phyloP scores from a whole-genome alignment of 2,888 invertebrate species.

The Andricus curvator region DNA sequence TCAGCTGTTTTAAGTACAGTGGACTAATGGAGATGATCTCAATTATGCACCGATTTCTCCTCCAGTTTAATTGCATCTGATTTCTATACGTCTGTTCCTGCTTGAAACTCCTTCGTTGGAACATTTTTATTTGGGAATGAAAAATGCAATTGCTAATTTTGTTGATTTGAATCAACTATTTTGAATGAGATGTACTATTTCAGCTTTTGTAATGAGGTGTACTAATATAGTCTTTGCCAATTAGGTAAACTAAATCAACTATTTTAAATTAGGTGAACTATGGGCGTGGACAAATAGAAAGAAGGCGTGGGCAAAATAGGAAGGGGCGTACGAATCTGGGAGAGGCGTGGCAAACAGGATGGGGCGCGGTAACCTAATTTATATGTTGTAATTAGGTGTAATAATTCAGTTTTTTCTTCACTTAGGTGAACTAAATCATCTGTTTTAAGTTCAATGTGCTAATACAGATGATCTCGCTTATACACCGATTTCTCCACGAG shows the following conservation, averaged over 20 bases:
- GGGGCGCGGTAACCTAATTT: too few species aligned
- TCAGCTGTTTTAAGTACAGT: background rate
- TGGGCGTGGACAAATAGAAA: too few species aligned
- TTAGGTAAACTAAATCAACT: too few species aligned
- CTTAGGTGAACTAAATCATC: background rate
- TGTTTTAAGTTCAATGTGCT: background rate
- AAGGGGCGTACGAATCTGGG: too few species aligned
- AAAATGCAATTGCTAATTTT: background rate
- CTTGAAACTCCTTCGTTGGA: background rate
- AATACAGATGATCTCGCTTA: background rate
- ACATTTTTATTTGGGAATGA: background rate
- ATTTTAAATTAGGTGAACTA: too few species aligned
- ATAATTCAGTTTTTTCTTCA: too few species aligned
- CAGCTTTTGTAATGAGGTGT: background rate
- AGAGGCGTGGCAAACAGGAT: too few species aligned
- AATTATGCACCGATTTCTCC: slow-evolving; percentile 15
- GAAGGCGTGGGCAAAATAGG: too few species aligned
- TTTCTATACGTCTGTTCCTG: slow-evolving; percentile 1
- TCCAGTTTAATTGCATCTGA: slow-evolving; percentile 17
- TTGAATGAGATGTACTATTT: background rate
- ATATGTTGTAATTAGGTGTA: too few species aligned
- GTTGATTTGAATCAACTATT: too few species aligned
- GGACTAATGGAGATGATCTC: background rate
- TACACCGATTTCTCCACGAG: slow-evolving; percentile 10
- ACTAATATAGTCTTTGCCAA: too few species aligned